These are phyloP conservation scores for Erannis defoliaria DNA, from an alignment of 2,888 invertebrate species.

Conservation along the genomic window DNA sequence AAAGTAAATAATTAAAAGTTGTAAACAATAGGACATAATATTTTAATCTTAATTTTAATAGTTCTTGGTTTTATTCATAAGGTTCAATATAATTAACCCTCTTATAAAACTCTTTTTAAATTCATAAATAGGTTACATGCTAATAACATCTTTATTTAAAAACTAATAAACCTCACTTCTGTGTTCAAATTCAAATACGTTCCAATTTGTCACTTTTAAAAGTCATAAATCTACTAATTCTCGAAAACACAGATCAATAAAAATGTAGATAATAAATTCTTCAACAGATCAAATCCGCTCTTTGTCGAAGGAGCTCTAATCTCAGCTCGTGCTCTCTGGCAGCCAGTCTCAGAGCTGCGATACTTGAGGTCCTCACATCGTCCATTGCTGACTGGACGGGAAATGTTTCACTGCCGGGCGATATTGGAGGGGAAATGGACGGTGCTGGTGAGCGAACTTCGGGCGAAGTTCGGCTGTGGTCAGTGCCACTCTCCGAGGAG, in stretches of 20 bases:
- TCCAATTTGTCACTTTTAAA: conserved; percentile 25
- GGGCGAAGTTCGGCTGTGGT: conserved; percentile 65
- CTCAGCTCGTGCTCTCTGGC: conserved; percentile 96
- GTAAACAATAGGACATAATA: too few species aligned
- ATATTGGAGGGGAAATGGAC: conserved; percentile 84
- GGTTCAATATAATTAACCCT: conserved; percentile 8
- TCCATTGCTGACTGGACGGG: conserved; percentile 78
- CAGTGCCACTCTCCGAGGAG: conserved; percentile 72
- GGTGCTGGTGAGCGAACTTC: conserved; percentile 70
- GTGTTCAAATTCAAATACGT: conserved; percentile 20
- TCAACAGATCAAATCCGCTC: conserved; percentile 82
- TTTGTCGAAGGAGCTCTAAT: conserved; percentile 92
- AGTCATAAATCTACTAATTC: conserved; percentile 25
- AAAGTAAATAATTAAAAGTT: too few species aligned
- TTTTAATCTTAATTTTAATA: too few species aligned
- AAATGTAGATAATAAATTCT: conserved; percentile 19
- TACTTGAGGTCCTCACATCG: conserved; percentile 94
- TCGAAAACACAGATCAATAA: conserved; percentile 22
- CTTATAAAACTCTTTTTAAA: conserved; percentile 15
- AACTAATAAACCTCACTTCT: conserved; percentile 20
- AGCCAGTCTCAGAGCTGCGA: conserved; percentile 94
- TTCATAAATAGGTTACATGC: conserved; percentile 31
- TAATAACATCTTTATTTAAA: conserved; percentile 26
- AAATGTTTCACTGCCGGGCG: conserved; percentile 82
- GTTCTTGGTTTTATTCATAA: too few species aligned